These are phyloP conservation scores for Caenorhabditis drosophilae DNA, from an alignment of 2,888 invertebrate species.

Conservation along the genomic window DNA sequence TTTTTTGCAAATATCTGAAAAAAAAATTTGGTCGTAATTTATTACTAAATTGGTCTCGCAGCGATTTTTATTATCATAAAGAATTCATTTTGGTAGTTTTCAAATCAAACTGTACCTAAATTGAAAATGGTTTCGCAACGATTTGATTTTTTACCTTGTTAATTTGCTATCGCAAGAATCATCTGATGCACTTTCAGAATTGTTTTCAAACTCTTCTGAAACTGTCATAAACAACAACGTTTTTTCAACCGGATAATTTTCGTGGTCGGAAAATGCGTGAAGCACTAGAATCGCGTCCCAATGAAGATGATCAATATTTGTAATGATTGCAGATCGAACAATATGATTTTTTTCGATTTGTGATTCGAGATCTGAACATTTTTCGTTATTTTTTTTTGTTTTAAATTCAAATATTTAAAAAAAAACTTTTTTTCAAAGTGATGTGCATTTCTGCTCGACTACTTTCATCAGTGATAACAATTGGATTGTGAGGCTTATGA, in stretches of 20 bases:
- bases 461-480: conserved; percentile 5
- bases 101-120: too few species aligned
- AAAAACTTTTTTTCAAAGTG: conserved; percentile 3
- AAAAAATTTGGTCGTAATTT: background rate
- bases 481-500: background rate
- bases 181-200: too few species aligned
- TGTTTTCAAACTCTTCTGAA: conserved; percentile 4
- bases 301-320: conserved; percentile 24
- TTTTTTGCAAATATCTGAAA: conserved; percentile 25
- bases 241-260: conserved; percentile 31
- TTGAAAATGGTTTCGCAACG: too few species aligned
- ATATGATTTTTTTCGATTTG: background rate
- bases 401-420: conserved; percentile 1
- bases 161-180: conserved; percentile 31
- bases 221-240: conserved; percentile 29
- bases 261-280: conserved; percentile 42
- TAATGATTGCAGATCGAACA: conserved; percentile 13
- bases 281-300: conserved; percentile 45
- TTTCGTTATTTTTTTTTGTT: background rate
- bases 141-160: too few species aligned
- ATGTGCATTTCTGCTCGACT: conserved; percentile 27
- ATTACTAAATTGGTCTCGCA: background rate
- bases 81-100: too few species aligned
- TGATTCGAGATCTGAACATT: conserved; percentile 14
- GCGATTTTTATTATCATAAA: too few species aligned